Evolutionary conservation across 2,113 vertebrate species (phyloP), one percentile per base, ranked within the genome.

Genomic region (Lipophrys pholis): DNA sequence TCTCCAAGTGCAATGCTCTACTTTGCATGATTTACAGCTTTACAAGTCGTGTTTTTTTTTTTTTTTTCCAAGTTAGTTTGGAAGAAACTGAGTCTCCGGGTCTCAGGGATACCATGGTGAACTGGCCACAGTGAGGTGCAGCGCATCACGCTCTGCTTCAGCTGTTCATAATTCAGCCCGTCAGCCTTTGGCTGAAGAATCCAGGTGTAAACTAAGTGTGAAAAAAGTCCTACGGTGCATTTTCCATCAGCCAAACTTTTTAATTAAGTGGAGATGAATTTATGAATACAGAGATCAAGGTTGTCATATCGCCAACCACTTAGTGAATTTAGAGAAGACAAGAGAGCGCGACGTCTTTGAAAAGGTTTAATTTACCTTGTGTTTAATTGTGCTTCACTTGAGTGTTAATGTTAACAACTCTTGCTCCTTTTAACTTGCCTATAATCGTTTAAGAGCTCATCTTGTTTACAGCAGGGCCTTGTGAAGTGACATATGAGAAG

Each of bases 81-180:
- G 67, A 83, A 66, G 39, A 30, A 30, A 4, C 21, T 30, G 39
- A 86, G 63, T 67, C 38, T 52, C 56, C 61, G 89, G 89, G 72
- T 89, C 86, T 82, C 76, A 80, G 70, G 90, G 88, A 87, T 61
- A 76, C 51, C 8, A 11, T 11, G 91, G 88, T 87, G 69, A 87
- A 89, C 61, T 9, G 76, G 83, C 69, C 53, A 43, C 41, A 65
- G 74, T 48, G 14, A 76, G 65, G 69, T 65, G 69, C 62, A 39
- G 10, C 52, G 48, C 48, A 46, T 66, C 41, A 6, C 50, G 65
- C 38, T 41, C 60, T 52, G 53, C 55, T 60, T 78, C 73, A 78
- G 78, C 79, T 80, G 60, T 67, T 83, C 49, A 62, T 62, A 56
- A 84, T 71, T 76, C 67, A 51, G 42, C 63, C 46, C 4, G 7